Evolutionary conservation across 1,140 invertebrate genomes (phyloP).

Genomic region (Drosophila novamexicana): DNA sequence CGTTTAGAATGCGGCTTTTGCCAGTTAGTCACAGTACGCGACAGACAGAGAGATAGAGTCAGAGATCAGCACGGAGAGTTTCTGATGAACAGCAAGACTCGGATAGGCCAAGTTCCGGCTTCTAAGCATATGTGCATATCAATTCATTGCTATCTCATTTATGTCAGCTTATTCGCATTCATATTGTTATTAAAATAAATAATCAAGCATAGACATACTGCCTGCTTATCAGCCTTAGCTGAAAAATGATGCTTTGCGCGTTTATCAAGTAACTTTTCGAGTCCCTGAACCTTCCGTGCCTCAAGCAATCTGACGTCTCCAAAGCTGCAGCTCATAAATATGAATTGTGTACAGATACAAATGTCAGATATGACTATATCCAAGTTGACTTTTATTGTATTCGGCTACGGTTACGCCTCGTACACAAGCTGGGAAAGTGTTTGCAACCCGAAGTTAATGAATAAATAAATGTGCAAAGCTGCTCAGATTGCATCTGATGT

Average conservation of each 20-base stretch:
- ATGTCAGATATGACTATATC: slow-evolving; percentile 4
- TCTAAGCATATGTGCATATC: slow-evolving; percentile 59
- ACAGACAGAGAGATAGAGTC: neutral
- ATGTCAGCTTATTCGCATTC: slow-evolving; percentile 25
- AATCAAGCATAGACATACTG: neutral
- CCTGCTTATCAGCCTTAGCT: slow-evolving; percentile 37
- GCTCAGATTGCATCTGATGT: neutral
- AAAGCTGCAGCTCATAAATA: slow-evolving; percentile 46
- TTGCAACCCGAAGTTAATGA: slow-evolving; percentile 3
- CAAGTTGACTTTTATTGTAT: neutral
- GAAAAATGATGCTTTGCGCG: slow-evolving; percentile 19
- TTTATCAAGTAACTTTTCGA: slow-evolving; percentile 19
- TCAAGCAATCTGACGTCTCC: slow-evolving; percentile 22
- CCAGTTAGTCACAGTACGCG: slow-evolving; percentile 10
- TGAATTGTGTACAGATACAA: slow-evolving; percentile 44
- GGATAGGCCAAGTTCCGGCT: slow-evolving; percentile 69
- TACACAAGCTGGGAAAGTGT: slow-evolving; percentile 23
- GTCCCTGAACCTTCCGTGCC: slow-evolving; percentile 55
- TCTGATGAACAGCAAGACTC: neutral
- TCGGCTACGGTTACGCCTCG: neutral
- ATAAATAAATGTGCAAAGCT: slow-evolving; percentile 22
- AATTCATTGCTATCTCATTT: slow-evolving; percentile 32
- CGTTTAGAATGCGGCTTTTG: slow-evolving; percentile 22
- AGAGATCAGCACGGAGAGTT: slow-evolving; percentile 15
- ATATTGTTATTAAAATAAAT: slow-evolving; percentile 18